Evolutionary conservation across 2,797 vertebrate genomes (phyloP).

Genomic region (Aphelocoma californica): DNA sequence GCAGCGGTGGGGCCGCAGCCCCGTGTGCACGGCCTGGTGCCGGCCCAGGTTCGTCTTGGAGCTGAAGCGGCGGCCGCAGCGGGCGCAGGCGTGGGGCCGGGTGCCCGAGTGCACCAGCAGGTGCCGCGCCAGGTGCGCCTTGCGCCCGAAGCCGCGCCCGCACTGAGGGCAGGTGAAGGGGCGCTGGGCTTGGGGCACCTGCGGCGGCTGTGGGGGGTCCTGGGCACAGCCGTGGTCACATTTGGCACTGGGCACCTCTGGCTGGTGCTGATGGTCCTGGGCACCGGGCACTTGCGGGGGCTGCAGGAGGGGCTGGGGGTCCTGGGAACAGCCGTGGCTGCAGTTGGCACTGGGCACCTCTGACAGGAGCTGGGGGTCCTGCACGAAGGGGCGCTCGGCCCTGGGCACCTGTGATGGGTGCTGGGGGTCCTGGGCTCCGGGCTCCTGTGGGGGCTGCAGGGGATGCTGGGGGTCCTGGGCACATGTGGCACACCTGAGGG

Average conservation of each 20-base stretch:
- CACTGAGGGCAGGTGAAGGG: constrained; percentile 90
- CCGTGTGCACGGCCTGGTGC: constrained; percentile 76
- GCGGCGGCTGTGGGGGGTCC: constrained; percentile 38
- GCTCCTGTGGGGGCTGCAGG: neutral
- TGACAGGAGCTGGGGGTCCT: neutral
- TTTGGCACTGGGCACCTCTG: neutral
- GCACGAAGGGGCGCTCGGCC: neutral
- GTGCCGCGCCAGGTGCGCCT: constrained; percentile 76
- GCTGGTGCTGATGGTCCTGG: neutral
- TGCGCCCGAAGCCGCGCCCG: constrained; percentile 76
- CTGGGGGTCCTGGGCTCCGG: neutral
- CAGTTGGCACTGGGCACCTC: neutral
- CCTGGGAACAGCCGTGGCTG: neutral
- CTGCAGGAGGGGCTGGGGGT: constrained; percentile 82
- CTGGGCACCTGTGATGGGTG: accelerated
- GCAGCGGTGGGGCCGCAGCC: constrained; percentile 73
- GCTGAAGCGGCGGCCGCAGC: constrained; percentile 74
- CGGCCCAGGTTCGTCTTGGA: constrained; percentile 78
- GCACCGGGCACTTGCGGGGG: constrained; percentile 78
- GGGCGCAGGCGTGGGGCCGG: constrained; percentile 70
- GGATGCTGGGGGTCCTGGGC: neutral
- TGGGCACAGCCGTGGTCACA: accelerated
- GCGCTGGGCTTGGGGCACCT: constrained; percentile 84
- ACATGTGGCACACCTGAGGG: constrained; percentile 33
- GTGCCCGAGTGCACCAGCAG: constrained; percentile 77